phyloP scores from a whole-genome alignment of 1,140 invertebrate genomes.

The Drosophila nebulosa region DNA sequence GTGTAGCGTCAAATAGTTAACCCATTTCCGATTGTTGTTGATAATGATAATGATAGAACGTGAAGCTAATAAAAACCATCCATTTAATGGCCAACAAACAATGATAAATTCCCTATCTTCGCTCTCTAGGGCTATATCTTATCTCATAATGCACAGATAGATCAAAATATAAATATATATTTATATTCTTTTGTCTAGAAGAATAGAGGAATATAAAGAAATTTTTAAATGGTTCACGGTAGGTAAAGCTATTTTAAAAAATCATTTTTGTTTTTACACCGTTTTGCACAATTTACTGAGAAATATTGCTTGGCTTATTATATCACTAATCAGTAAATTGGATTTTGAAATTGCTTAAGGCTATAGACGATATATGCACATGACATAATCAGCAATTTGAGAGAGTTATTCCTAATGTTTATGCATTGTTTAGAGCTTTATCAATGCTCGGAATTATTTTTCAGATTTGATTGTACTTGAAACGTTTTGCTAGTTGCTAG shows the following conservation, averaged over 20 bases:
- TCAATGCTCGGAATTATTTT: too few species aligned
- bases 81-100: background rate
- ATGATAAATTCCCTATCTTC: background rate
- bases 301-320: background rate
- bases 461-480: too few species aligned
- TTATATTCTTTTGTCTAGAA: background rate
- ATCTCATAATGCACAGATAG: background rate
- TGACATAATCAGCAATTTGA: background rate
- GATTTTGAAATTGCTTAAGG: background rate
- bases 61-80: background rate
- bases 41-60: background rate
- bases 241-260: too few species aligned
- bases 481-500: background rate
- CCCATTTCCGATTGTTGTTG: background rate
- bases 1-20: background rate
- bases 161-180: background rate
- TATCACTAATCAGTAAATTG: background rate
- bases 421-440: background rate
- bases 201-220: background rate
- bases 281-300: background rate
- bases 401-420: background rate
- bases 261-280: too few species aligned
- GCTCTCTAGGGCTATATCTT: background rate
- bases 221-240: too few species aligned
- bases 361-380: background rate